phyloP scores from a whole-genome alignment of 2,113 vertebrate species.

The Himantopus leucocephalus region DNA sequence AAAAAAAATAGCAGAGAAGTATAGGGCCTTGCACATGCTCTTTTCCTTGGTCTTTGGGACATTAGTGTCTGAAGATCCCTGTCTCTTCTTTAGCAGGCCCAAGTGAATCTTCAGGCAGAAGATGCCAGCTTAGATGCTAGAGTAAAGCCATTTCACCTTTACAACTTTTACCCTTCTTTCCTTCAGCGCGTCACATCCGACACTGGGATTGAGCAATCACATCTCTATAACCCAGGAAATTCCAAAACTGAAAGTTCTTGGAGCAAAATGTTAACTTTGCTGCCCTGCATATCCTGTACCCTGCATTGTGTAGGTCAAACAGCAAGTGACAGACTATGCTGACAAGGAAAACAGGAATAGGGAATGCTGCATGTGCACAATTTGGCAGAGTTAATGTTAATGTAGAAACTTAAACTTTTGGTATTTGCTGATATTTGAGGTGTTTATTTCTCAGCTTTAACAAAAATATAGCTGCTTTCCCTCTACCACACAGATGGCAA shows the following conservation, averaged over 20 bases:
- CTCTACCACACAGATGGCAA: not conserved
- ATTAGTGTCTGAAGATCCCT: not conserved
- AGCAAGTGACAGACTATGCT: fast-evolving
- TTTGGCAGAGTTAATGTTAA: not conserved
- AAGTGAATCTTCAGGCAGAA: not conserved
- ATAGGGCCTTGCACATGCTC: not conserved
- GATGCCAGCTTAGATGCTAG: fast-evolving
- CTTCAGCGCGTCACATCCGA: not conserved
- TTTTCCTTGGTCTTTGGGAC: not conserved
- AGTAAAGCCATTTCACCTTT: not conserved
- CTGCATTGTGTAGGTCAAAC: not conserved
- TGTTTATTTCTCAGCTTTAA: not conserved
- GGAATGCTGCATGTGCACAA: not conserved
- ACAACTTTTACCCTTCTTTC: not conserved
- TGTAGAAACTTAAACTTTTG: not conserved
- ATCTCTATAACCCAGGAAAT: not conserved
- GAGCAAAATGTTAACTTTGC: not conserved
- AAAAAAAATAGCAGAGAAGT: not conserved
- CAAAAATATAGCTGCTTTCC: not conserved
- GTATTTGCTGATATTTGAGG: not conserved
- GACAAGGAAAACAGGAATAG: not conserved
- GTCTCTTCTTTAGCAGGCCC: not conserved
- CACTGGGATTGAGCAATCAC: not conserved
- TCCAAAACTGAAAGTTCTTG: not conserved
- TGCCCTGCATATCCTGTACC: not conserved